Base-by-base conservation (phyloP, 1,140 invertebrate species). In the Plectus sambesii region DNA sequence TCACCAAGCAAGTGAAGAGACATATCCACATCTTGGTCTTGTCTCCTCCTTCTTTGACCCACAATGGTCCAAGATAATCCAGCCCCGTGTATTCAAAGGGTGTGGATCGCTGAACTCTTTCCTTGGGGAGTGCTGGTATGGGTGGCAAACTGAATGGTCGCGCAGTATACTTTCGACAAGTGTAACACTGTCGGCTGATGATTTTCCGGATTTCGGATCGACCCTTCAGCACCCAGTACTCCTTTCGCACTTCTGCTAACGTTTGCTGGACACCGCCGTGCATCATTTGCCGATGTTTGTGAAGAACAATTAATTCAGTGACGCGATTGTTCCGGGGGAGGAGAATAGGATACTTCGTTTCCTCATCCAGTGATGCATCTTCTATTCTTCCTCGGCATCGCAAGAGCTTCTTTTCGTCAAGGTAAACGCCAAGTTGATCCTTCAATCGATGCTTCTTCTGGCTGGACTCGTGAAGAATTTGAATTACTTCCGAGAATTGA, bases 11-110 rank as follows among this genome's bases (percentile, higher is more conserved):
- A 2, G 70, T 74, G 42, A 69, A 72, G 6, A 75, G 6, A 9
- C 53, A 50, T 5, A 72, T 57, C 29, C 59, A 72, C 2, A 47
- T 46, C 51, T 73, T 73, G n/a, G 24, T 23, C 36, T 50, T 3
- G 20, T 5, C 35, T 9, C 25, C 46, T 4, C 19, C 9, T 3
- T 42, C 44, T 3, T 49, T 47, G 5, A 71, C 53, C 0, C 53
- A 15, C 23, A 75, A 67, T 0, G 72, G 72, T 0, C 72, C 72
- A 5, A 64, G 64, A 43, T 65, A 72, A 47, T 74, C 72, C 1
- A 71, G 51, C 5, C 71, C 73, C n/a, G 51, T 45, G 22, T 58
- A 47, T 29, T 46, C 15, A 51, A 74, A 72, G 3, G 65, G 42
- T 17, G 49, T 37, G 5, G 55, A 20, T 8, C 59, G 48, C 19